phyloP scores from a whole-genome alignment of 2,113 vertebrate genomes.

The Apaloderma vittatum region DNA sequence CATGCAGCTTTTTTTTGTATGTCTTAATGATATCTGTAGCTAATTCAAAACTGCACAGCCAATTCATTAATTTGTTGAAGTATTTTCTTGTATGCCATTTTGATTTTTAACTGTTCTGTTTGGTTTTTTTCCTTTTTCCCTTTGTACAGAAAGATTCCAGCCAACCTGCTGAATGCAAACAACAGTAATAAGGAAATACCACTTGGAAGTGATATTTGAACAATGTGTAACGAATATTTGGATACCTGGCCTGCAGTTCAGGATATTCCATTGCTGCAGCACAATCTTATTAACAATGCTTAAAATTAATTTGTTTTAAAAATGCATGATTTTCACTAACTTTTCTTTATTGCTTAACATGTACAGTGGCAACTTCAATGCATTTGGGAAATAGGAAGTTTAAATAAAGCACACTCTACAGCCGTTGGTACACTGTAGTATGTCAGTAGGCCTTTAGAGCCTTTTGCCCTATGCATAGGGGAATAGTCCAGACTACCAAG shows the following conservation, averaged over 20 bases:
- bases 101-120: neutral
- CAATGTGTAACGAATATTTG: constrained; percentile 78
- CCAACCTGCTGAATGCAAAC: constrained; percentile 97
- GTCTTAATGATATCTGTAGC: neutral
- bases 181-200: constrained; percentile 89
- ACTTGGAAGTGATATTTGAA: constrained; percentile 78
- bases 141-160: constrained; percentile 88
- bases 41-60: neutral
- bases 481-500: constrained; percentile 60
- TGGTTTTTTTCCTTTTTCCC: neutral
- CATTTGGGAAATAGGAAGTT: constrained; percentile 75
- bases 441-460: constrained; percentile 61
- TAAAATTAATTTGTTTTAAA: constrained; percentile 80
- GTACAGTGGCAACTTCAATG: constrained; percentile 81
- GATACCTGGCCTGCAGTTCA: constrained; percentile 81
- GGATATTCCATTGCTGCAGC: constrained; percentile 77
- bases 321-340: constrained; percentile 88
- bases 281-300: constrained; percentile 77
- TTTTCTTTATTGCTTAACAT: constrained; percentile 81
- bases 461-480: constrained; percentile 56
- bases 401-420: constrained; percentile 75
- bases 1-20: neutral
- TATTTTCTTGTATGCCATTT: neutral
- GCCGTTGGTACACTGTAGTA: constrained; percentile 72
- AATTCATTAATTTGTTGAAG: neutral